These are phyloP conservation scores for Hypomecis punctinalis DNA, from an alignment of 2,888 invertebrate species.

Conservation along the genomic window DNA sequence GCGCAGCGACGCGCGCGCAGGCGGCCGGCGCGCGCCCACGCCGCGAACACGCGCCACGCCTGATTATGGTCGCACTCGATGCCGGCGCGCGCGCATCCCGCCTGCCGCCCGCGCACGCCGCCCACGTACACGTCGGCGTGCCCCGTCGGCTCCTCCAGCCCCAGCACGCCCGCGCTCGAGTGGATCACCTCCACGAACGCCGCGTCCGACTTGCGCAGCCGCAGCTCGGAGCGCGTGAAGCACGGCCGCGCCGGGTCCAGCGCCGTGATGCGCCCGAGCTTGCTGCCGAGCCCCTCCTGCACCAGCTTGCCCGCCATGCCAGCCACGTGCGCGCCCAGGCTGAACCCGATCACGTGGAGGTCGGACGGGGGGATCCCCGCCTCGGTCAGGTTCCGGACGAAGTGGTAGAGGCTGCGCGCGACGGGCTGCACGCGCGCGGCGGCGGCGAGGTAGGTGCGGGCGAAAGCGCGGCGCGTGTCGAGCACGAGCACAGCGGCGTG, in stretches of 20 bases:
- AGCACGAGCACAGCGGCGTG: conserved; percentile 62
- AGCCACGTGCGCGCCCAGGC: conserved; percentile 87
- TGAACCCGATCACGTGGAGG: conserved; percentile 86
- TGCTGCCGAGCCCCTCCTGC: conserved; percentile 52
- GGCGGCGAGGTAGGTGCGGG: conserved; percentile 69
- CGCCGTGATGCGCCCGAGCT: conserved; percentile 67
- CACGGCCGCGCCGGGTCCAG: conserved; percentile 77
- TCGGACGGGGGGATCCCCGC: conserved; percentile 70
- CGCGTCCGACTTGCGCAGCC: conserved; percentile 63
- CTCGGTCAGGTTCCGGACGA: conserved; percentile 57
- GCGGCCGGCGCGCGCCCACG: conserved; percentile 52
- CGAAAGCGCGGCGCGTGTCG: conserved; percentile 67
- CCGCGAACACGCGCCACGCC: conserved; percentile 68
- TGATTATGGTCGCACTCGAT: conserved; percentile 68
- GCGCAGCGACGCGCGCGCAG: conserved; percentile 58
- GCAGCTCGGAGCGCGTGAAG: conserved; percentile 58
- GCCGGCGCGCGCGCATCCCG: conserved; percentile 59
- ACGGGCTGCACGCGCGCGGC: conserved; percentile 66
- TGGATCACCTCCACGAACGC: conserved; percentile 74
- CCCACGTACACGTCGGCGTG: conserved; percentile 76
- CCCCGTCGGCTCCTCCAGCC: conserved; percentile 67
- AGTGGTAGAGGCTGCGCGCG: conserved; percentile 57
- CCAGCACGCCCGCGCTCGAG: conserved; percentile 71
- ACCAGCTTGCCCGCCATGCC: conserved; percentile 74
- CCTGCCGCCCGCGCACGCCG: conserved; percentile 67